Conservation (phyloP, 1,140 invertebrate genomes). For the Arctopsyche grandis region DNA sequence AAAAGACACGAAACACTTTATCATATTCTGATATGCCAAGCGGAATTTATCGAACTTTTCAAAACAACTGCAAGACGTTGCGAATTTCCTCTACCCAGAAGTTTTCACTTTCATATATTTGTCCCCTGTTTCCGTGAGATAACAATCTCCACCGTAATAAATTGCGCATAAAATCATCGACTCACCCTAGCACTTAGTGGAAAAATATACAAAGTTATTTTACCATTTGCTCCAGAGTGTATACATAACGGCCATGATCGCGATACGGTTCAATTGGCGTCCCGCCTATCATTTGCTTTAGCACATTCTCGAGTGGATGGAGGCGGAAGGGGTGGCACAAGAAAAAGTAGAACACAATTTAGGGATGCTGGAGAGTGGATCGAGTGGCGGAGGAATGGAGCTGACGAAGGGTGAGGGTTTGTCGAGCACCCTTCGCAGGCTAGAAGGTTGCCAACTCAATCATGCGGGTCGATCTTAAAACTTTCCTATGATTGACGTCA, state of each 20-base stretch:
- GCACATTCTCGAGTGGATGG: conserved; percentile 3
- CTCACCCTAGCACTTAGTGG: too few relatives aligned
- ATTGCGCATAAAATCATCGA: too few relatives aligned
- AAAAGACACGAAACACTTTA: too few relatives aligned
- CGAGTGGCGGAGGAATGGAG: neutral
- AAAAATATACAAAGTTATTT: neutral
- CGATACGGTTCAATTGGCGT: neutral
- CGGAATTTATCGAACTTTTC: too few relatives aligned
- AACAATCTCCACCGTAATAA: too few relatives aligned
- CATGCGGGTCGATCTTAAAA: conserved; percentile 29
- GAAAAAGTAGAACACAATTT: conserved; percentile 42
- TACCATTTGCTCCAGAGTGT: neutral
- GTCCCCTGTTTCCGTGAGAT: too few relatives aligned
- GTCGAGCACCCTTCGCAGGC: conserved; percentile 14
- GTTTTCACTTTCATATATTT: too few relatives aligned
- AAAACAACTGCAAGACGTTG: too few relatives aligned
- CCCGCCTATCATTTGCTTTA: conserved; percentile 16
- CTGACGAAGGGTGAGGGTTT: neutral
- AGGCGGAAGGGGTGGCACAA: neutral
- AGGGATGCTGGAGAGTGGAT: conserved; percentile 32
- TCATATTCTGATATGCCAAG: too few relatives aligned
- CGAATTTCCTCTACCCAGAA: too few relatives aligned
- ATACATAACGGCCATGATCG: neutral
- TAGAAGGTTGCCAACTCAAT: conserved; percentile 39
- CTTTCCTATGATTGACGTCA: conserved; percentile 27